Evolutionary conservation across 2,113 vertebrate genomes (phyloP).

Genomic region (Myanophis thanlyinensis): DNA sequence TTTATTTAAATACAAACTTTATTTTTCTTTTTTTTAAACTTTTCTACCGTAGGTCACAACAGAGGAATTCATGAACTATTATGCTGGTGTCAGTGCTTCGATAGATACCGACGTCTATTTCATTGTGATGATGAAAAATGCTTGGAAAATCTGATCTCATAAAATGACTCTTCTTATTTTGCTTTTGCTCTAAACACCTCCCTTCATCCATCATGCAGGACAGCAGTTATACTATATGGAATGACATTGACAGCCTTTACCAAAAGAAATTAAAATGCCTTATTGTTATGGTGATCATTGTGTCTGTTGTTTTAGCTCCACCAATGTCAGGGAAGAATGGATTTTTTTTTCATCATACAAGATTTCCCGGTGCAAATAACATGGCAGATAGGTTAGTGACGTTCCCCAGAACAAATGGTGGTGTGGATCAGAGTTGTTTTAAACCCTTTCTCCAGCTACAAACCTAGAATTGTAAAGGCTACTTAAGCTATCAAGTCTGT

Average conservation of each 20-base stretch:
- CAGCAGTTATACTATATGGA: not conserved
- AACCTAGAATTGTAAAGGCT: not conserved
- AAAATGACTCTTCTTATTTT: slow-evolving; percentile 1
- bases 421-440: too few species aligned
- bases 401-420: not conserved
- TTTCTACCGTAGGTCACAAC: slow-evolving; percentile 80
- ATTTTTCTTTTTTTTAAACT: slow-evolving; percentile 45
- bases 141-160: slow-evolving; percentile 81
- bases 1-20: not conserved
- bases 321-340: not conserved
- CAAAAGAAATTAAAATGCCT: not conserved
- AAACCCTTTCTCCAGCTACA: not conserved
- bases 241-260: slow-evolving; percentile 17
- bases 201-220: not conserved
- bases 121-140: slow-evolving; percentile 91
- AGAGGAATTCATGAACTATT: slow-evolving; percentile 95
- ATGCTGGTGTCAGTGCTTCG: slow-evolving; percentile 91
- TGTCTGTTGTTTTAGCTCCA: not conserved
- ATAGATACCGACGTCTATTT: slow-evolving; percentile 93
- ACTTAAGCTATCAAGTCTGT: not conserved
- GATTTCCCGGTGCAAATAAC: too few species aligned
- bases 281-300: not conserved
- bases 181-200: not conserved
- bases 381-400: not conserved
- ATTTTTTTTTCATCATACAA: not conserved